phyloP scores from a whole-genome alignment of 2,113 vertebrate species.

The Tragelaphus scriptus region DNA sequence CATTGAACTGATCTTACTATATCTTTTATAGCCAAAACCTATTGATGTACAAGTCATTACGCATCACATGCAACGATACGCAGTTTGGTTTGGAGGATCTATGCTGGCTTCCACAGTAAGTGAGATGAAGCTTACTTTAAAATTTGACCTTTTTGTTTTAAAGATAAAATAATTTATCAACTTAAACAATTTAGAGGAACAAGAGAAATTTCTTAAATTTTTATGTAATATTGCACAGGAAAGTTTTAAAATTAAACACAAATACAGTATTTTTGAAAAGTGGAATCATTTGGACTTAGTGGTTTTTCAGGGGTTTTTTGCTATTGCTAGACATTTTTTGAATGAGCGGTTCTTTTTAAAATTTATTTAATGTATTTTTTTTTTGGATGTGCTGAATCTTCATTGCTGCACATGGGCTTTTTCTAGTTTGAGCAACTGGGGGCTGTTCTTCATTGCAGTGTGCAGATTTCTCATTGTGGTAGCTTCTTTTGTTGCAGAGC shows the following conservation, averaged over 20 bases:
- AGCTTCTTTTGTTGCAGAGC: background rate
- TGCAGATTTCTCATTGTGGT: background rate
- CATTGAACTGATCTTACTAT: background rate
- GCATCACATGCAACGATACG: conserved; percentile 98
- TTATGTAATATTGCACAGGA: background rate
- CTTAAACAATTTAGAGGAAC: background rate
- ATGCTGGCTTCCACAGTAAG: conserved; percentile 98
- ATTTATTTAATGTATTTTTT: background rate
- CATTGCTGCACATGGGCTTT: background rate
- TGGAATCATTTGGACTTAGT: background rate
- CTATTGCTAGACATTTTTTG: background rate
- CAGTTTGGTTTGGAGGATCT: conserved; percentile 99
- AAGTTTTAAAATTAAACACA: background rate
- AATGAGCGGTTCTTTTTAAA: conserved; percentile 8
- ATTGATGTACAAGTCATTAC: conserved; percentile 98
- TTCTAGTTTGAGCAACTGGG: background rate
- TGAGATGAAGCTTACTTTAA: conserved; percentile 42
- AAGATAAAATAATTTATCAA: background rate
- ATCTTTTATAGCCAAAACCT: conserved; percentile 90
- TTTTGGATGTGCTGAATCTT: background rate
- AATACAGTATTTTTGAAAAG: background rate
- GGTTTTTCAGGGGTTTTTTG: background rate
- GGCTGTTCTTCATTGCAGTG: background rate
- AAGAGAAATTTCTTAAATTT: background rate
- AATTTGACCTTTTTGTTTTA: background rate